Evolutionary conservation across 2,888 invertebrate genomes (phyloP).

Genomic region (Theodoxus fluviatilis): DNA sequence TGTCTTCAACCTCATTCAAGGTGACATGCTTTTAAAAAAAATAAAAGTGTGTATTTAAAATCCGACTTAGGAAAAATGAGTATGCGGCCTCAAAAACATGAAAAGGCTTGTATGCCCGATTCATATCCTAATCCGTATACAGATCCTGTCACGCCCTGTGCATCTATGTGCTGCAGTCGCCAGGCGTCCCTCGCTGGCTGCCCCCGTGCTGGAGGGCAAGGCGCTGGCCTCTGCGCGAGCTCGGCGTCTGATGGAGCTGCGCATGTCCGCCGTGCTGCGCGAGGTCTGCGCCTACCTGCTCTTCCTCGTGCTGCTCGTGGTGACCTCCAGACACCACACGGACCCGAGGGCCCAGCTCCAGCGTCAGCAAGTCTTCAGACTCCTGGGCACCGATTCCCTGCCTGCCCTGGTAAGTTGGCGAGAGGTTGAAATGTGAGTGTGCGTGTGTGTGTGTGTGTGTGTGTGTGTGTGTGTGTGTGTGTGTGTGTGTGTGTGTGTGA

Average conservation of each 20-base stretch:
- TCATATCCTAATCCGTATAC: too few relatives aligned
- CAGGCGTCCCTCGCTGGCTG: constrained; percentile 30
- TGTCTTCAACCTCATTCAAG: too few relatives aligned
- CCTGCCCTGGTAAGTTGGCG: not conserved
- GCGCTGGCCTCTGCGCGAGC: constrained; percentile 37
- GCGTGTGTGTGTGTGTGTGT: not conserved
- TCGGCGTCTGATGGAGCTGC: constrained; percentile 41
- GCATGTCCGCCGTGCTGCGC: constrained; percentile 39
- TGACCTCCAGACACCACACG: too few relatives aligned
- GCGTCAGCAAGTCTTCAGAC: too few relatives aligned
- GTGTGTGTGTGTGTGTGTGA: constrained; percentile 17
- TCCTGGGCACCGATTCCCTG: not conserved
- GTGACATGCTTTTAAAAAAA: too few relatives aligned
- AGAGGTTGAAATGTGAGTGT: not conserved
- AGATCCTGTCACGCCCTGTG: too few relatives aligned
- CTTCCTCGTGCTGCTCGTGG: constrained; percentile 41
- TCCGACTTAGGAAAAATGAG: too few relatives aligned
- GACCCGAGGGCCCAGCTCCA: too few relatives aligned
- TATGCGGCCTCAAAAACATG: too few relatives aligned
- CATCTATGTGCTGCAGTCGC: constrained; percentile 26
- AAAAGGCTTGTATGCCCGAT: too few relatives aligned
- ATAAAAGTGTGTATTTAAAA: too few relatives aligned
- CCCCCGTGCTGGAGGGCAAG: constrained; percentile 37
- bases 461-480: constrained; percentile 21
- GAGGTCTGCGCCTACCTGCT: constrained; percentile 45